Conservation (phyloP, 2,113 vertebrate genomes). For the Bujurquina vittata region DNA sequence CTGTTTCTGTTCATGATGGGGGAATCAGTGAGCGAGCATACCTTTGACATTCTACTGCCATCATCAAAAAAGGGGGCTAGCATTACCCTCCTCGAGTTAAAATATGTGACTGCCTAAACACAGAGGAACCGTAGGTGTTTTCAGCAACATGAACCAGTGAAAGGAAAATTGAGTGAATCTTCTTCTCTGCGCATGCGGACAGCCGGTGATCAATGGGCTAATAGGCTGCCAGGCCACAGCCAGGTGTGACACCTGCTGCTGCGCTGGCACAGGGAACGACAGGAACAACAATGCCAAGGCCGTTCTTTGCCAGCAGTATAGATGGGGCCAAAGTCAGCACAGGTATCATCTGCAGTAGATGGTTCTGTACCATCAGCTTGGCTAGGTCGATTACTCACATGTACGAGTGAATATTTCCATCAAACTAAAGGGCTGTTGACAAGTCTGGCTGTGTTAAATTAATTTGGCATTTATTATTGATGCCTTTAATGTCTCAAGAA, state of each 20-base stretch:
- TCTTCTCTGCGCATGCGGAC: neutral
- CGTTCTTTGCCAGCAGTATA: conserved; percentile 28
- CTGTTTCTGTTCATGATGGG: neutral
- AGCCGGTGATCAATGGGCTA: conserved; percentile 31
- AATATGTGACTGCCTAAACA: neutral
- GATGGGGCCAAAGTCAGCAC: conserved; percentile 41
- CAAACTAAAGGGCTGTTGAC: conserved; percentile 28
- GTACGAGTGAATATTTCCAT: conserved; percentile 4
- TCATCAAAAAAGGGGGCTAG: neutral
- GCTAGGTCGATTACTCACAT: neutral
- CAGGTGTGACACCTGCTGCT: conserved; percentile 65
- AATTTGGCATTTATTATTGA: neutral
- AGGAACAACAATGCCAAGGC: conserved; percentile 22
- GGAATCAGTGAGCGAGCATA: neutral
- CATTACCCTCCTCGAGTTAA: neutral
- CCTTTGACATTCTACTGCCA: neutral
- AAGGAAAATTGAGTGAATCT: conserved; percentile 11
- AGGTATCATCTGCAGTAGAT: conserved; percentile 40
- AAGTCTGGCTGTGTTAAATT: neutral
- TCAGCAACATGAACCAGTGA: neutral
- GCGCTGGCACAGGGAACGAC: conserved; percentile 28
- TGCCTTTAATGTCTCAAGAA: neutral
- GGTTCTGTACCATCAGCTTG: conserved; percentile 22
- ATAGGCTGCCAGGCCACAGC: conserved; percentile 21
- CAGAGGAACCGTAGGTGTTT: neutral